phyloP scores from a whole-genome alignment of 2,797 vertebrate species.

The Liasis olivaceus region DNA sequence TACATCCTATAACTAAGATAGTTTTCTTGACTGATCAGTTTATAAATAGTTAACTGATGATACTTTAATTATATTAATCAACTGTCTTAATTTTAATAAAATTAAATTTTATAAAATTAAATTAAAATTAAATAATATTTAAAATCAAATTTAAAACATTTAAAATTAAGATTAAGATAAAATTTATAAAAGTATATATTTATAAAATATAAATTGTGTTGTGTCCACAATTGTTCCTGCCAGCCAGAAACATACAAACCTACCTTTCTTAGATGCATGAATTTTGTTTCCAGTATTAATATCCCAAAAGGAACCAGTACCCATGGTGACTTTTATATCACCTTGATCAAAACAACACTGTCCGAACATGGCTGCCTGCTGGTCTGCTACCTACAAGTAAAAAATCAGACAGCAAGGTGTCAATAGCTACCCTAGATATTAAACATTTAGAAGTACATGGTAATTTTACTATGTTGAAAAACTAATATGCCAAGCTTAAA shows the following conservation, averaged over 20 bases:
- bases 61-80: neutral
- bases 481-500: neutral
- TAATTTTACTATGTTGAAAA: neutral
- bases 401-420: neutral
- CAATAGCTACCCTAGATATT: neutral
- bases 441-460: neutral
- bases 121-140: neutral
- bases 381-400: conserved; percentile 87
- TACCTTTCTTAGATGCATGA: conserved; percentile 68
- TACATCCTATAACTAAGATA: neutral
- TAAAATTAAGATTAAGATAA: neutral
- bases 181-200: neutral
- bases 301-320: conserved; percentile 93
- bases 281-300: conserved; percentile 89
- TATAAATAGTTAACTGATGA: neutral
- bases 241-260: neutral
- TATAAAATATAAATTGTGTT: neutral
- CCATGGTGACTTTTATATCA: conserved; percentile 95
- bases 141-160: neutral
- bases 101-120: neutral
- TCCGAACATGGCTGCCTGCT: conserved; percentile 97
- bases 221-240: neutral
- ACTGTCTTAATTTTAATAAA: neutral
- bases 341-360: conserved; percentile 93
- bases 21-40: neutral